Base-by-base conservation (phyloP, 2,113 vertebrate species). In the Lipophrys pholis region DNA sequence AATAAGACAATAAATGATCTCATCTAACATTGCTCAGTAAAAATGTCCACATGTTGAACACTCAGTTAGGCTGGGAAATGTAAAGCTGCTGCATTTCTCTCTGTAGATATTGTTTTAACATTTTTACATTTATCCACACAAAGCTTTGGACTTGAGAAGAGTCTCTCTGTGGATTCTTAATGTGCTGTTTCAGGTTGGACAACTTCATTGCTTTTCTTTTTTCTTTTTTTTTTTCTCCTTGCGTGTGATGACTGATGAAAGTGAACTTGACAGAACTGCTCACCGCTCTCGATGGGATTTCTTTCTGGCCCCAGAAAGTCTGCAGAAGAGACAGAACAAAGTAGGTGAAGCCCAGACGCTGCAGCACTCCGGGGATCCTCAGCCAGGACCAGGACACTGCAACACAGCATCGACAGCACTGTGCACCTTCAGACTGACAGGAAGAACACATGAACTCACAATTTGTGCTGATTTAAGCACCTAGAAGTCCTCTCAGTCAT, bases 321-420 rank as follows among this genome's bases (percentile, higher is more conserved):
- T 95, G 93, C 89, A 95, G 92, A 54, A 95, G 75, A 60, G 93
- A 92, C 88, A 96, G 72, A 56, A 87, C 81, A 82, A 94, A 95
- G 87, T 95, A 95, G 57, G 94, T 95, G 85, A 95, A 93, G 45
- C 89, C 94, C 79, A 95, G 87, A 57, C 92, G 93, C 84, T 95
- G 94, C 58, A 96, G 91, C 35, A 95, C 95, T 66, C 94, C 94
- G 54, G 95, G 94, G 77, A 95, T 86, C 71, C 94, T 89, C 46
- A 94, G 90, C 94, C 94, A 95, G 10, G 94, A 93, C 93, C 90
- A 94, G 50, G 94, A 94, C 66, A 95, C 94, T 95, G 73, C 5
- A 85, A 84, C 43, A 91, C 61, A 69, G 36, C 59, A 75, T 30
- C 15, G 81, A 66, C 38, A 30, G 15, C 53, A 53, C 49, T 9